These are phyloP conservation scores for Paramuricea clavata DNA, from an alignment of 92 coral and sea anemone species.

Conservation along the genomic window DNA sequence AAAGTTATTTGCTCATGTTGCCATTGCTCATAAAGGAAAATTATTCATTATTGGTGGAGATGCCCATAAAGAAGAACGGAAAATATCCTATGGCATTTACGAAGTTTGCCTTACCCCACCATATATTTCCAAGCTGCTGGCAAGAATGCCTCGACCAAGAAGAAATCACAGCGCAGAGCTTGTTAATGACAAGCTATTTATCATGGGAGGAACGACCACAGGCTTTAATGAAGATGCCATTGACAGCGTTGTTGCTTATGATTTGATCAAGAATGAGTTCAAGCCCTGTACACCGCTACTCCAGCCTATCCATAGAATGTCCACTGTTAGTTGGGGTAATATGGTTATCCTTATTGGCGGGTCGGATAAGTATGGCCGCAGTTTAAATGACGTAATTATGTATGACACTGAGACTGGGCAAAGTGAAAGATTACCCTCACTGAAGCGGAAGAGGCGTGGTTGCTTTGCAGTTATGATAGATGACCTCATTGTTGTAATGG, in stretches of 20 bases:
- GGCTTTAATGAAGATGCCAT: not conserved
- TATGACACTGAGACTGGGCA: not conserved
- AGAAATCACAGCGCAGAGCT: too few relatives aligned
- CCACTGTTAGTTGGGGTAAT: not conserved
- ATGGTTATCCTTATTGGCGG: too few relatives aligned
- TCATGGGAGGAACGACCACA: not conserved
- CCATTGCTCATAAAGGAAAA: not conserved
- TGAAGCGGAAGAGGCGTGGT: conserved; percentile 86
- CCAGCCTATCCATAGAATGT: not conserved
- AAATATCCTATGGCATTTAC: not conserved
- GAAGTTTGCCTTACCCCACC: not conserved
- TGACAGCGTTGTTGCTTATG: too few relatives aligned
- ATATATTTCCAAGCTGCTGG: not conserved
- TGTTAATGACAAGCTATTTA: not conserved
- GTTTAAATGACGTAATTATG: not conserved
- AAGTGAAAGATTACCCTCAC: too few relatives aligned
- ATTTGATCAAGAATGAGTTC: too few relatives aligned
- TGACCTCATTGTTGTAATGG: conserved; percentile 76
- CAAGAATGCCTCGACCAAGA: not conserved
- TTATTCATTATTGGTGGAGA: not conserved
- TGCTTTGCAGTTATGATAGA: conserved; percentile 78
- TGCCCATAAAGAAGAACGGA: not conserved
- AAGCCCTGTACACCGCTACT: not conserved
- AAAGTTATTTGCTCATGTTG: not conserved
- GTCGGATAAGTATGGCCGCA: not conserved